Evolutionary conservation across 2,113 vertebrate species (phyloP).

Genomic region (Caracal caracal): DNA sequence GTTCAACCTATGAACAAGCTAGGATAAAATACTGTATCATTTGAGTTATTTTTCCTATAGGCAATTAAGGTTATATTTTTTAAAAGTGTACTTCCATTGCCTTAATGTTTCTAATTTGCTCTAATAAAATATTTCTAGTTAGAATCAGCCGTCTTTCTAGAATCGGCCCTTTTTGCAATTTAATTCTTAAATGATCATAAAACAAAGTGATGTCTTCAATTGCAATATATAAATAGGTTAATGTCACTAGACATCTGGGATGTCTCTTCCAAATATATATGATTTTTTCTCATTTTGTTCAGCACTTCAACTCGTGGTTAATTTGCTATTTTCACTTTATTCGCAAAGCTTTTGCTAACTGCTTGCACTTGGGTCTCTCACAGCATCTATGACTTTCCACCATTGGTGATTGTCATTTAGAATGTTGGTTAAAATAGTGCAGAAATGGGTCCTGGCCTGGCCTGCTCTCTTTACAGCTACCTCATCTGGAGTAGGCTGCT

Average conservation of each 20-base stretch:
- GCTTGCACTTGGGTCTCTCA: background rate
- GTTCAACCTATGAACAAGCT: background rate
- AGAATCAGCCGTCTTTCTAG: background rate
- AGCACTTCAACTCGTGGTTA: background rate
- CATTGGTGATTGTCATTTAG: background rate
- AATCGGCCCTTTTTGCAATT: background rate
- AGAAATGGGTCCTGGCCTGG: background rate
- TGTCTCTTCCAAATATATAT: conserved; percentile 46
- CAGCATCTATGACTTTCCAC: background rate
- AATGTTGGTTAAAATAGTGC: background rate
- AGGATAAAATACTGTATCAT: background rate
- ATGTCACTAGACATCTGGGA: conserved; percentile 56
- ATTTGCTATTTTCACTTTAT: background rate
- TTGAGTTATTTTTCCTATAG: background rate
- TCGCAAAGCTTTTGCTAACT: background rate
- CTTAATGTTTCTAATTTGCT: background rate
- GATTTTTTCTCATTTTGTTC: conserved; percentile 56
- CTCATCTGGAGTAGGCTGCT: background rate
- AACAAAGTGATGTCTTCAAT: conserved; percentile 50
- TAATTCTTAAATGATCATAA: conserved; percentile 57
- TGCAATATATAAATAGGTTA: conserved; percentile 42
- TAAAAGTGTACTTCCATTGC: background rate
- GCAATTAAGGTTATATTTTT: background rate
- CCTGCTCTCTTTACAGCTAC: background rate
- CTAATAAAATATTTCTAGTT: background rate